Evolutionary conservation across 2,797 vertebrate species (phyloP).

Genomic region (Ptychadena robeensis): DNA sequence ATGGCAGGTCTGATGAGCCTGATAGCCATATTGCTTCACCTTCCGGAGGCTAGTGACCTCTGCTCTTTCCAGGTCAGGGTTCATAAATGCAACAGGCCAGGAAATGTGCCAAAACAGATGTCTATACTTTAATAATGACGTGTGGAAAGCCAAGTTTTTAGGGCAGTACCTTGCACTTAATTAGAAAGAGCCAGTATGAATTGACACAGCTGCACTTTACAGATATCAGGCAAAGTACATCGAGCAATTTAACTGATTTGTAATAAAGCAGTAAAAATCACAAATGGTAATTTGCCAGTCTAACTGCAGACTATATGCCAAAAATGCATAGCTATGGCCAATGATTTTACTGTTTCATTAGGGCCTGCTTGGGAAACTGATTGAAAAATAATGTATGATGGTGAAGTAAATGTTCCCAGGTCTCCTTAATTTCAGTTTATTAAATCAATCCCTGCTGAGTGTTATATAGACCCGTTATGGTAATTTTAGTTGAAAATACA

Average conservation of each 20-base stretch:
- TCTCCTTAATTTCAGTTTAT: constrained; percentile 11
- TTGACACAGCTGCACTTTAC: constrained; percentile 58
- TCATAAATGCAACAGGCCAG: constrained; percentile 54
- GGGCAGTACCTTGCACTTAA: constrained; percentile 60
- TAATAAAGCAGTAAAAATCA: constrained; percentile 37
- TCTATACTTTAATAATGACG: constrained; percentile 59
- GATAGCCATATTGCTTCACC: constrained; percentile 60
- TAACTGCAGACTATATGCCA: constrained; percentile 4
- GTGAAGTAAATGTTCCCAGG: constrained; percentile 1
- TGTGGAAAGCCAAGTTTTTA: constrained; percentile 58
- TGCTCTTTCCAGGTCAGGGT: constrained; percentile 53
- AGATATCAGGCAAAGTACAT: constrained; percentile 43
- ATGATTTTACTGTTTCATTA: constrained; percentile 22
- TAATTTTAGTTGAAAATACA: constrained; percentile 1
- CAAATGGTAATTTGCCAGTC: constrained; percentile 25
- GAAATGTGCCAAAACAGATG: constrained; percentile 61
- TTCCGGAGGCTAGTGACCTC: constrained; percentile 57
- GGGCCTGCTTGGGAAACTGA: not conserved
- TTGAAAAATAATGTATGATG: constrained; percentile 25
- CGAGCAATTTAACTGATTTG: constrained; percentile 6
- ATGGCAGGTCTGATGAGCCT: constrained; percentile 52
- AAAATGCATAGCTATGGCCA: not conserved
- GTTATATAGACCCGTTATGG: constrained; percentile 12
- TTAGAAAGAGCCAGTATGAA: constrained; percentile 54
- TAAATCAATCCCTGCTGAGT: constrained; percentile 31